A percentile compares a stretch with the other conserved stretches of the same genome.
These are phyloP conservation scores for Anthopleura xanthogrammica DNA, from an alignment of 92 coral and sea anemone species.

Conservation along the genomic window DNA sequence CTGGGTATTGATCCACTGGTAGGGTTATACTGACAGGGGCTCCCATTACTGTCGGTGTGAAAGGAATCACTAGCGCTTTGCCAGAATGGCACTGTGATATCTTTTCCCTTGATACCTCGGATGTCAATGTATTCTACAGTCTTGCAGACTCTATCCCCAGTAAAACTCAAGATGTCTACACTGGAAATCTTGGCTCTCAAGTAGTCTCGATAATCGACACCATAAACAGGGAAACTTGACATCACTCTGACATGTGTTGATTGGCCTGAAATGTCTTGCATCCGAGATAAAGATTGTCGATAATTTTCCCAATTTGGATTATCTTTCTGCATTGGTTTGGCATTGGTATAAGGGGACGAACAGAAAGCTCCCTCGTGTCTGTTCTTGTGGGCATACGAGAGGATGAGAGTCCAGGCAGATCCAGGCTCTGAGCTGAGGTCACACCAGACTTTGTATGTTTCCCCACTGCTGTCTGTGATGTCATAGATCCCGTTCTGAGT, in stretches of 20 bases:
- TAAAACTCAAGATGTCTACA: neutral
- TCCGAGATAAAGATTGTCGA: neutral
- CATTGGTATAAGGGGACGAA: neutral
- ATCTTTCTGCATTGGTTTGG: neutral
- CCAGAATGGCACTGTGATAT: neutral
- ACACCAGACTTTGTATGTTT: conserved; percentile 19
- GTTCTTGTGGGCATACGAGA: conserved; percentile 13
- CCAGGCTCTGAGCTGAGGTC: conserved; percentile 29
- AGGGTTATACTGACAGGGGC: neutral
- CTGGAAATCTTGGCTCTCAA: conserved; percentile 10
- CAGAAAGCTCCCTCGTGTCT: neutral
- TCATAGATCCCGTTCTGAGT: conserved; percentile 20
- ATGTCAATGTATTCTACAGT: conserved; percentile 14
- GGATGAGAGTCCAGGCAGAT: conserved; percentile 26
- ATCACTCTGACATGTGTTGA: conserved; percentile 24
- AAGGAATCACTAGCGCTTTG: neutral
- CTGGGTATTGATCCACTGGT: neutral
- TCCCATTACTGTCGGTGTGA: conserved; percentile 1
- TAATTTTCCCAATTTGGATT: conserved; percentile 23
- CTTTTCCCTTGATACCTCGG: neutral
- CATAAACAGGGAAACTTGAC: conserved; percentile 16
- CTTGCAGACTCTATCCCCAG: neutral
- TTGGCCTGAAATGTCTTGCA: neutral
- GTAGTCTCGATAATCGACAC: conserved; percentile 20
- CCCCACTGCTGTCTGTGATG: conserved; percentile 18